Base-by-base conservation (phyloP, 2,797 vertebrate genomes). In the Anolis apletophallus region DNA sequence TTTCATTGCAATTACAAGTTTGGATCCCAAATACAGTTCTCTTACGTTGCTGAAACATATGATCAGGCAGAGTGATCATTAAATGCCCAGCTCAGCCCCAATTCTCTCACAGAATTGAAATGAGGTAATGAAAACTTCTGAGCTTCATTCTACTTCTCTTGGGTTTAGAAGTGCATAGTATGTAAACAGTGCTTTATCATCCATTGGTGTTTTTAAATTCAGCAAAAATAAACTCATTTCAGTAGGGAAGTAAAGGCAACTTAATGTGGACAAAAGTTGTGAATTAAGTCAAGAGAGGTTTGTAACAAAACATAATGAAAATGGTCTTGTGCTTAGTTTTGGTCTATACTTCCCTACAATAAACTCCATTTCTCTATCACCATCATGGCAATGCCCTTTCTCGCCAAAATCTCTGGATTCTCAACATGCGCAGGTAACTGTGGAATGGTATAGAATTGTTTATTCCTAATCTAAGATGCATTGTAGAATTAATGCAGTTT, bases 11-110 rank as follows among this genome's bases (percentile, higher is more conserved):
- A 55, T 80, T 59, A 67, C 52, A 34, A 29, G 12, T 77, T 69
- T 7, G 59, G 67, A 76, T 80, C 36, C 0, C 0, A 26, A 86
- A 78, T 1, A 72, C 81, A 64, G 26, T 21, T 26, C 67, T 29
- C 67, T 74, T 89, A 72, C 7, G 0, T 82, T 77, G 61, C 57
- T 69, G 23, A 0, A 80, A 21, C 73, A 77, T 0, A 0, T 0
- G 34, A 54, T 74, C 55, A 0, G 74, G 71, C 80, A 79, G 76
- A 0, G 3, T 8, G 2, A 0, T 1, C 0, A 3, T 76, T 71
- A 10, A 87, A 46, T 10, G 17, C 26, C 83, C 11, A 7, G 32
- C 67, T n/a, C 0, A 12, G 83, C 67, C 75, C 21, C 68, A 1
- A 0, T 85, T 73, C 1, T 8, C 32, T n/a, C 32, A n/a, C 3